Conservation (phyloP, 2,888 invertebrate species). For the Gryllus longicercus region DNA sequence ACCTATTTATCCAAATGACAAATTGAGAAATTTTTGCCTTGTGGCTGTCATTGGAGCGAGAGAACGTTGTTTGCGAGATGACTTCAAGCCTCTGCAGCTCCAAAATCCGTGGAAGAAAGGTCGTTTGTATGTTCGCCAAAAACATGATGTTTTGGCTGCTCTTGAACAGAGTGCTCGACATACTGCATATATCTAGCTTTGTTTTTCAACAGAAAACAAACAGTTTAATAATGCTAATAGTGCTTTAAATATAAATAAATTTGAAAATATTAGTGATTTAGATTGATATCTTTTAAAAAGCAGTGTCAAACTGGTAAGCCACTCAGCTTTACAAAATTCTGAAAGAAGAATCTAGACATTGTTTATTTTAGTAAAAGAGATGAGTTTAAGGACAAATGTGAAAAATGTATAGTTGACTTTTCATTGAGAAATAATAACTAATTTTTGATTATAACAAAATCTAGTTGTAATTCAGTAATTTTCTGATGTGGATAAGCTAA, state of each 20-base stretch:
- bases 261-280: not conserved
- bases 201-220: not conserved
- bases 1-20: slow-evolving; percentile 79
- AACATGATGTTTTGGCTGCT: slow-evolving; percentile 84
- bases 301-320: no score
- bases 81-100: slow-evolving; percentile 87
- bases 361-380: no score
- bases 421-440: no score
- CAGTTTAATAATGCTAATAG: no score
- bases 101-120: slow-evolving; percentile 97
- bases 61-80: slow-evolving; percentile 89
- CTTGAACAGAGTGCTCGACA: slow-evolving; percentile 84
- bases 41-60: slow-evolving; percentile 94
- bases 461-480: no score
- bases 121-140: slow-evolving; percentile 84
- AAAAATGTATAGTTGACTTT: no score
- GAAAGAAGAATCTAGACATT: no score
- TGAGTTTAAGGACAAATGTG: no score
- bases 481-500: no score
- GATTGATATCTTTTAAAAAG: not conserved
- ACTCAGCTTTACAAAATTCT: no score
- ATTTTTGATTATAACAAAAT: no score
- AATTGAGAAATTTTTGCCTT: slow-evolving; percentile 84
- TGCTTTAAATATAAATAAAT: not conserved
- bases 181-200: slow-evolving; percentile 56